Evolutionary conservation across 2,888 invertebrate genomes (phyloP), one percentile per base, ranked within the genome.

Genomic region (Rhynchonema sp.): DNA sequence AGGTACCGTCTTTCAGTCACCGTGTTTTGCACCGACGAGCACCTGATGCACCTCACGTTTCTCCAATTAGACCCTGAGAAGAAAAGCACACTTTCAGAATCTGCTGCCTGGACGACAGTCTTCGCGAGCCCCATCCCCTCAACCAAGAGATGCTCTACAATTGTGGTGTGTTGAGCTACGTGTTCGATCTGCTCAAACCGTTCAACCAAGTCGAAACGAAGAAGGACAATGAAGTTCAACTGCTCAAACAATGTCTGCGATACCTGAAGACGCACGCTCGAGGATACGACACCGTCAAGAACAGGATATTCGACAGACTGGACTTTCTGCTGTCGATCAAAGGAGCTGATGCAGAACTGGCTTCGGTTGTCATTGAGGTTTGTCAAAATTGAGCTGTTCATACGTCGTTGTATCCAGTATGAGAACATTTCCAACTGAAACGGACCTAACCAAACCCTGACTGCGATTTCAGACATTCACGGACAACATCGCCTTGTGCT

Each of bases 61-160:
- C n/a, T n/a, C n/a, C n/a, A n/a, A n/a, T n/a, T n/a, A n/a, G n/a
- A n/a, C n/a, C n/a, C n/a, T n/a, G n/a, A n/a, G n/a, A n/a, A n/a
- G n/a, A n/a, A n/a, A n/a, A 23, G n/a, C 61, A 28, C 1, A 59
- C 23, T 62, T 65, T 6, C 65, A 72, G 72, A 56, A 70, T 73
- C 58, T 74, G 74, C 60, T 72, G 72, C 58, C 64, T 73, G 13
- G 72, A 72, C 3, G 69, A 71, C 68, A 72, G 73, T 2, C 26
- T 52, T 17, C 69, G 68, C 29, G 69, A 73, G 61, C 67, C 72
- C 0, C 74, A 75, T 62, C 72, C 73, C 2, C 73, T 75, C 72
- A 74, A 75, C 63, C 75, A 75, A 61, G 73, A 71, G 62, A 74
- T 75, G 59, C 69, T 75, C 58, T 72, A 72, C 61, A 74, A 74